Conservation (phyloP, 2,113 vertebrate species). For the Meles meles region DNA sequence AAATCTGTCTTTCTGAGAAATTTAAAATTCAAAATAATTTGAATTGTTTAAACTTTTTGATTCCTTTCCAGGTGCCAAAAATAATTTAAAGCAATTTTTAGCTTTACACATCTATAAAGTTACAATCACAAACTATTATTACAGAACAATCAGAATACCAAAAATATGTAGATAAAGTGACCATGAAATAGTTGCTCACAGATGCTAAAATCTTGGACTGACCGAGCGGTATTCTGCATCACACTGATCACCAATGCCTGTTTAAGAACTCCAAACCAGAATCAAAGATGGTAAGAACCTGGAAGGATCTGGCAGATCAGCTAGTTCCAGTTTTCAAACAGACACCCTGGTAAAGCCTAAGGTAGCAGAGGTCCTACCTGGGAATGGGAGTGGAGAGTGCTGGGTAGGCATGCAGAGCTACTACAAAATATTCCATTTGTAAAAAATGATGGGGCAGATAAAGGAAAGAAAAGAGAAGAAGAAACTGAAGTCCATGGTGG, state of each 20-base stretch:
- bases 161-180: background rate
- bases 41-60: background rate
- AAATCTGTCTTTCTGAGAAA: background rate
- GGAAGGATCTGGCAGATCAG: background rate
- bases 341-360: background rate
- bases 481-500: background rate
- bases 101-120: background rate
- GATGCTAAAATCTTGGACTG: background rate
- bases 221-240: background rate
- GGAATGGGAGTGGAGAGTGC: too few relatives aligned
- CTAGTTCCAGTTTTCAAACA: background rate
- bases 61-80: background rate
- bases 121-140: background rate
- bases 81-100: background rate
- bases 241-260: background rate
- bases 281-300: background rate
- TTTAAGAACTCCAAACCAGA: slow-evolving; percentile 21
- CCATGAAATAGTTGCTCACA: background rate
- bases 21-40: slow-evolving; percentile 6
- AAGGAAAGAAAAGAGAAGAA: background rate
- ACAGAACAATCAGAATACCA: background rate
- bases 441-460: background rate
- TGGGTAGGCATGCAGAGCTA: background rate
- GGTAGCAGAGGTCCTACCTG: background rate
- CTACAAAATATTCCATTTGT: background rate